Percentiles rank a stretch among this genome's conserved stretches.
phyloP scores from a whole-genome alignment of 2,113 vertebrate species.

The human (Homo sapiens) region GRCh38 chr5:157314501-157315000 shows the following conservation, averaged over 20 bases:
- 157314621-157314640: neutral
- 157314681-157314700: accelerated
- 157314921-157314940: neutral
- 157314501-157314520: neutral
- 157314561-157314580: neutral
- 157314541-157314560: neutral
- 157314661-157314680: neutral
- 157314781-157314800: neutral
- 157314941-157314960: neutral
- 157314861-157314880: neutral
- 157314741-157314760: neutral
- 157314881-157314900: accelerated
- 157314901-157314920: accelerated
- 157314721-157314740: neutral
- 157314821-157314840: neutral
- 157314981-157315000: constrained; percentile 99
- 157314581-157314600: neutral
- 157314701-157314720: neutral
- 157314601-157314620: neutral
- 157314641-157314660: neutral
- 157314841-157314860: neutral
- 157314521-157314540: neutral
- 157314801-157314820: neutral
- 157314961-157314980: constrained; percentile 97
- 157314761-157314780: neutral